Base-by-base conservation (phyloP, 2,888 invertebrate species). In the Gastracanthus pulcherrimus region DNA sequence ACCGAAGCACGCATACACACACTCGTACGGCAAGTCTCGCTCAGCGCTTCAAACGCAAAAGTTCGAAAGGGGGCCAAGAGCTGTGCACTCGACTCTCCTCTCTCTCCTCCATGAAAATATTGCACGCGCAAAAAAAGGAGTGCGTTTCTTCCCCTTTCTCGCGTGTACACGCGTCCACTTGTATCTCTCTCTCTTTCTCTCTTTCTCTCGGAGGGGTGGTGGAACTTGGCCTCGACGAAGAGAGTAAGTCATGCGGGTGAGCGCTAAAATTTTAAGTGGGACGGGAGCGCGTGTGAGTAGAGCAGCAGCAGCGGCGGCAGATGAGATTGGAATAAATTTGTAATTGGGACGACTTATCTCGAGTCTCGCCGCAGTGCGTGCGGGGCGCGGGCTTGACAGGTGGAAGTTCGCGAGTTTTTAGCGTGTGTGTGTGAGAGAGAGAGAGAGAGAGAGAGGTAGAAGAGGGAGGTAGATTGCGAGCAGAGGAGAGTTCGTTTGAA, bases 251-350 rank as follows among this genome's bases (percentile, higher is more conserved):
- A n/a, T 67, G 38, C 48, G 64, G 51, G n/a, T n/a, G n/a, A n/a
- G n/a, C n/a, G n/a, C 11, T 62, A 36, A 76, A 76, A 76, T 76
- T 76, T 76, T 34, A 67, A 76, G 41, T 23, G 60, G 36, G 13
- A 1, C n/a, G 5, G 5, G 34, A 26, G 62, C 48, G 23, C 41
- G 66, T 29, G 7, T 34, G 13, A 31, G 13, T n/a, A n/a, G n/a
- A n/a, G n/a, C n/a, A n/a, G n/a, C n/a, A n/a, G n/a, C n/a, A n/a
- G n/a, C 38, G 6, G 34, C 34, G 55, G 29, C 29, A 26, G 64
- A 66, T 58, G 58, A 78, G 72, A 78, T 78, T 78, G 55, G 19
- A 78, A 78, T 78, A 51, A 78, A 78, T 72, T 78, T 16, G 55
- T 72, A 66, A 78, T 78, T 29, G 55, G 19, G n/a, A 64, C 16